Percentiles rank a stretch among this genome's conserved stretches.
Conservation (phyloP, 2,797 vertebrate species). For the Spondyliosoma cantharus region DNA sequence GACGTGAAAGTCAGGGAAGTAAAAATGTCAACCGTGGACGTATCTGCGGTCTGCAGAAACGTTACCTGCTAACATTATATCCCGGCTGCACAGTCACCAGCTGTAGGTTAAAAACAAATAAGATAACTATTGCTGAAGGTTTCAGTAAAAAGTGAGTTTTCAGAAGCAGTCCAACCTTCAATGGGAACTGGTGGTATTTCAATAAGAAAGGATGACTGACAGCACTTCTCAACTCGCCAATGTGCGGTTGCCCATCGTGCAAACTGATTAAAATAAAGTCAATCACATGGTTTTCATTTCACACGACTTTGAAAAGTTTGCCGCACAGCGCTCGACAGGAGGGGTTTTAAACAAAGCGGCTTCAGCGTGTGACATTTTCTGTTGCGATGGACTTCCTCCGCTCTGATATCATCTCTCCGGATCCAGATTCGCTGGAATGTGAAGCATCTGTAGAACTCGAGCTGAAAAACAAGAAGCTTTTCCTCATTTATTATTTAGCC, state of each 20-base stretch:
- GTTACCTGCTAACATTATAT: too few relatives aligned
- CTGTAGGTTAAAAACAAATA: neutral
- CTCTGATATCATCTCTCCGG: slow-evolving; percentile 6
- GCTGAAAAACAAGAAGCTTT: slow-evolving; percentile 39
- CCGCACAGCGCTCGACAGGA: too few relatives aligned
- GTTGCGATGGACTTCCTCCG: neutral
- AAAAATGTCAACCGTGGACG: too few relatives aligned
- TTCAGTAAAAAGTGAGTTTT: slow-evolving; percentile 1
- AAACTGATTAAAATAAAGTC: neutral
- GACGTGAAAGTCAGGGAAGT: too few relatives aligned
- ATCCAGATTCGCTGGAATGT: slow-evolving; percentile 14
- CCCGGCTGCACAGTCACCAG: neutral
- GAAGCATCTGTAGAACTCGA: slow-evolving; percentile 5
- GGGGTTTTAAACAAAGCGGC: too few relatives aligned
- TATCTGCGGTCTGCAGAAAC: too few relatives aligned
- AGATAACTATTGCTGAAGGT: neutral
- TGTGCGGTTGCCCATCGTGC: neutral
- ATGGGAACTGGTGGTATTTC: slow-evolving; percentile 2
- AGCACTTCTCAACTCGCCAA: neutral
- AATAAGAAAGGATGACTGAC: slow-evolving; percentile 30
- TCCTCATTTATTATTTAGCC: slow-evolving; percentile 63
- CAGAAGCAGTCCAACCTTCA: neutral
- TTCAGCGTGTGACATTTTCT: neutral
- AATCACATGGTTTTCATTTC: slow-evolving; percentile 9
- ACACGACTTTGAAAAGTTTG: neutral